These are phyloP conservation scores for Ancistrus triradiatus DNA, from an alignment of 2,113 vertebrate species.

Conservation along the genomic window DNA sequence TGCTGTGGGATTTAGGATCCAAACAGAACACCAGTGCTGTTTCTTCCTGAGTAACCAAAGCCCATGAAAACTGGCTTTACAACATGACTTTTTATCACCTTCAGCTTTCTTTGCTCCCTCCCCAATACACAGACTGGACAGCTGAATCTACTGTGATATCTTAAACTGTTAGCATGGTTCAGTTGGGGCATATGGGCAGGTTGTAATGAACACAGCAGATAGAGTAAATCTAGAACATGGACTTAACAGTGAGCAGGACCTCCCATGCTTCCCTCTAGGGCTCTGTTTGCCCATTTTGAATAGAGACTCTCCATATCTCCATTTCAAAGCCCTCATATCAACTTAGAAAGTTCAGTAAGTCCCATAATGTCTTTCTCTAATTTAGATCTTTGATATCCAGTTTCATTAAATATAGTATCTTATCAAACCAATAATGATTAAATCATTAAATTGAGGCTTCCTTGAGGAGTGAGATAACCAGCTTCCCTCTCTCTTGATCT, in stretches of 20 bases:
- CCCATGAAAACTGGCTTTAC: constrained; percentile 1
- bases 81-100: not conserved
- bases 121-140: not conserved
- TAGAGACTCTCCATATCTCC: constrained; percentile 20
- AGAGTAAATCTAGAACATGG: constrained; percentile 27
- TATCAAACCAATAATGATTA: constrained; percentile 41
- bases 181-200: not conserved
- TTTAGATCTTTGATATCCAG: constrained; percentile 37
- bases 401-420: constrained; percentile 42
- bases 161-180: not conserved
- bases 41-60: constrained; percentile 9
- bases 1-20: not conserved
- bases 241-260: constrained; percentile 13
- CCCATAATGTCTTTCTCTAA: constrained; percentile 32
- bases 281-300: constrained; percentile 11
- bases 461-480: constrained; percentile 35
- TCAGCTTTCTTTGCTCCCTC: constrained; percentile 5
- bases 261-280: constrained; percentile 28
- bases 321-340: constrained; percentile 37
- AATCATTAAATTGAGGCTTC: constrained; percentile 36
- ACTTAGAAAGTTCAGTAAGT: constrained; percentile 27
- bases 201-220: not conserved
- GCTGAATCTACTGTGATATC: not conserved
- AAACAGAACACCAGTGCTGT: not conserved
- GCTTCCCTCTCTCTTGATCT: constrained; percentile 30